Evolutionary conservation across 1,140 invertebrate species (phyloP), one percentile per base, ranked within the genome.

Genomic region (Camponotus pennsylvanicus): DNA sequence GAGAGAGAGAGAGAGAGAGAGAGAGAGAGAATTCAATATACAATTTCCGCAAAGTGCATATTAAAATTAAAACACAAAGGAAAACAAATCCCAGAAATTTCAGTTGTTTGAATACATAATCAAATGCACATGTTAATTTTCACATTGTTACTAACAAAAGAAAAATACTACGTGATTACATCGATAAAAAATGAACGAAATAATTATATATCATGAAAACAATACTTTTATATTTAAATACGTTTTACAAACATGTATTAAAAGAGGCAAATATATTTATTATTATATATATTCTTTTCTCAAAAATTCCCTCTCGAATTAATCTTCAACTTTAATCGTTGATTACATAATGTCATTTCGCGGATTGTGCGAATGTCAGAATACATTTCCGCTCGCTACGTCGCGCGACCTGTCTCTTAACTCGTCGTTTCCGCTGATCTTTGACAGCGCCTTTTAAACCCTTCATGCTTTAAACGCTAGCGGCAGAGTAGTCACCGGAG

Each of bases 21-120:
- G 52, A 70, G 37, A 63, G 8, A 77, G 49, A 63, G 7, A 55
- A 80, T 61, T 34, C 55, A 42, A 83, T 73, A 82, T 57, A 42
- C 18, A 8, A 83, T 61, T 40, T 15, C 27, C 40, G 18, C 52
- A 70, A 42, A 70, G 27, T 8, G 55, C 55, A 7, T 21, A 32
- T 71, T 71, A 73, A 9, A 82, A 61, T 61, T 73, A n/a, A 71
- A 73, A n/a, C 18, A 34, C 21, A 71, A 52, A 13, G 11, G 13
- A n/a, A 71, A 55, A 27, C 3, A 70, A 82, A 82, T 83, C 34
- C 18, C 37, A 42, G 34, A 1, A 15, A 45, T n/a, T 42, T 55
- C 34, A 37, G 32, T 59, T 40, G 66, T 59, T 71, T 82, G 6
- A 59, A 45, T 45, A 45, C 32, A 34, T 37, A 45, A 75, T 73